Conservation (phyloP, 2,888 invertebrate species). For the Cheiracanthium punctorium region DNA sequence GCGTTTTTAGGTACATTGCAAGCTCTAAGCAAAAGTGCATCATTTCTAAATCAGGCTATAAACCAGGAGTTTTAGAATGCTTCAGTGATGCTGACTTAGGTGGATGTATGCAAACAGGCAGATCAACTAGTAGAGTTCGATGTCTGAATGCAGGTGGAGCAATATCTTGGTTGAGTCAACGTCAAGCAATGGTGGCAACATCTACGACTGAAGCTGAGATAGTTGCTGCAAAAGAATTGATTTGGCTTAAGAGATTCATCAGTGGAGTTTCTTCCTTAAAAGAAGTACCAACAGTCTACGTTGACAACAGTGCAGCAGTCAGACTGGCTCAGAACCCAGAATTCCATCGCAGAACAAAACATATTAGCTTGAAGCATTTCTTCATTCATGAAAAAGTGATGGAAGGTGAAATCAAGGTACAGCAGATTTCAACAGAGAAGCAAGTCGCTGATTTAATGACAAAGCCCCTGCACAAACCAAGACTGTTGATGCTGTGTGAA, state of each 20-base stretch:
- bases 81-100: not conserved
- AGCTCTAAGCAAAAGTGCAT: not conserved
- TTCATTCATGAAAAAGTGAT: slow-evolving; percentile 18
- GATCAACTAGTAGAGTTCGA: not conserved
- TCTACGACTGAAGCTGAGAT: slow-evolving; percentile 73
- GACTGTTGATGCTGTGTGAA: too few species aligned
- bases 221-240: slow-evolving; percentile 73
- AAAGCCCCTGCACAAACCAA: slow-evolving; percentile 15
- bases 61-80: not conserved
- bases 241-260: slow-evolving; percentile 73
- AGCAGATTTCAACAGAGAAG: slow-evolving; percentile 29
- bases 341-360: slow-evolving; percentile 44
- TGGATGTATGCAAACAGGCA: not conserved
- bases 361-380: slow-evolving; percentile 71
- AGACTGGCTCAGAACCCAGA: not conserved
- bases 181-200: slow-evolving; percentile 57
- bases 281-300: not conserved
- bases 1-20: slow-evolving; percentile 37
- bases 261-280: slow-evolving; percentile 26
- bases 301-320: not conserved
- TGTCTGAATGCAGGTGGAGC: not conserved
- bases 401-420: slow-evolving; percentile 25
- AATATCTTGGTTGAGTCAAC: not conserved
- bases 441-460: slow-evolving; percentile 57
- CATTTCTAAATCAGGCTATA: not conserved